Evolutionary conservation across 2,797 vertebrate species (phyloP), one percentile per base, ranked within the genome.

Genomic region (Sebastes baramenuke): DNA sequence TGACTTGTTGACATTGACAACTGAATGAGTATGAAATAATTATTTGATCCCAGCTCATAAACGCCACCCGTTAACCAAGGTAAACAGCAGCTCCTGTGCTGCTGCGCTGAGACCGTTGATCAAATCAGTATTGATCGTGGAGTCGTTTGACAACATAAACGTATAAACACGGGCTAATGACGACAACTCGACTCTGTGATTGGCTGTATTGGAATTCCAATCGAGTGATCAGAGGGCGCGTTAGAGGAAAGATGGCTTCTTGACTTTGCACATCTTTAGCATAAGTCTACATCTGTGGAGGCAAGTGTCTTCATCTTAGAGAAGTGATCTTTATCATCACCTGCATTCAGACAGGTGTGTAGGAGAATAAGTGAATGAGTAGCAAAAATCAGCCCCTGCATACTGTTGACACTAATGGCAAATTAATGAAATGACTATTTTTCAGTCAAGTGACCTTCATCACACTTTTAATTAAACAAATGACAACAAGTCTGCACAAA

Each of bases 71-170:
- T 72, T 69, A 75, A 62, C 27, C 20, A 54, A 49, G n/a, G 32
- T 75, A 36, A 82, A 69, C 71, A 75, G 72, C 79, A 46, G 80
- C 72, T 72, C 25, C 18, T 66, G 14, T 60, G 30, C 67, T 54
- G 32, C 64, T 34, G 30, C 30, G 29, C 22, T 16, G 65, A 65
- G 68, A 11, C 22, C 1, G 14, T 16, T 42, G 46, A 73, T 78
- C 58, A 72, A 79, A 80, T 77, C 46, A 68, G 18, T 72, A 81
- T 77, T 49, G 78, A 81, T 78, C 32, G 62, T 4, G 1, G 67
- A 62, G 72, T 68, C 2, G 9, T 13, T 20, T 64, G 70, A 77
- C 72, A 72, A 62, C 62, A 38, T 38, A 6, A 42, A 79, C 34
- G 16, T 58, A 62, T 81, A 64, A 42, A 77, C 42, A 38, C 2